Conservation (phyloP, 2,113 vertebrate species). For the Anhinga anhinga region DNA sequence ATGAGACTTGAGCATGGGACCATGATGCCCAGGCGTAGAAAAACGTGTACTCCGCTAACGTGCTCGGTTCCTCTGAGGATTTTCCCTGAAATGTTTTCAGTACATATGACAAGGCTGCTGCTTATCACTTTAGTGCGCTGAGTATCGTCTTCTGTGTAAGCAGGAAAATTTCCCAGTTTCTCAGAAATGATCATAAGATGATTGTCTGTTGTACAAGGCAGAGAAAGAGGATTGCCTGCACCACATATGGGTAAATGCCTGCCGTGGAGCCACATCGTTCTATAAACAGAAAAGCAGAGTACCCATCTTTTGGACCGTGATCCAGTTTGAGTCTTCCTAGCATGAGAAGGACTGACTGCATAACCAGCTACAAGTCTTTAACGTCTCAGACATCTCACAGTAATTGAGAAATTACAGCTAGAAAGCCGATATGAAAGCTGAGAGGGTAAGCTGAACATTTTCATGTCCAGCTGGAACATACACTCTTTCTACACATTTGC, state of each 20-base stretch:
- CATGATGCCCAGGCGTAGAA: background rate
- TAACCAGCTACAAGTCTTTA: background rate
- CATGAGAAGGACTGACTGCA: background rate
- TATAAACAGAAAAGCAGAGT: background rate
- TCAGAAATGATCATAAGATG: background rate
- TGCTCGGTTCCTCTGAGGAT: background rate
- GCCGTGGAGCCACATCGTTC: rapidly evolving
- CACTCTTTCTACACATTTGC: background rate
- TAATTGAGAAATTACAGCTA: background rate
- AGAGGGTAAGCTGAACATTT: background rate
- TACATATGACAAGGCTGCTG: background rate
- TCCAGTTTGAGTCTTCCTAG: background rate
- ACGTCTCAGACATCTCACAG: background rate
- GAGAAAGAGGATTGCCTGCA: background rate
- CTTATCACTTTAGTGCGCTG: background rate
- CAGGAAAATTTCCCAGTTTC: background rate
- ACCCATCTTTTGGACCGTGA: background rate
- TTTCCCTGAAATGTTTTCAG: background rate
- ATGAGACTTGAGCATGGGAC: background rate
- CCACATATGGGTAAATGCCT: background rate
- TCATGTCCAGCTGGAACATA: background rate
- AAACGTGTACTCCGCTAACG: background rate
- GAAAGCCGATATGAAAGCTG: background rate
- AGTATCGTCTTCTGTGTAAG: background rate
- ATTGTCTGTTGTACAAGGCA: background rate